Conservation (phyloP, 1,140 invertebrate genomes). For the Drosophila auraria region DNA sequence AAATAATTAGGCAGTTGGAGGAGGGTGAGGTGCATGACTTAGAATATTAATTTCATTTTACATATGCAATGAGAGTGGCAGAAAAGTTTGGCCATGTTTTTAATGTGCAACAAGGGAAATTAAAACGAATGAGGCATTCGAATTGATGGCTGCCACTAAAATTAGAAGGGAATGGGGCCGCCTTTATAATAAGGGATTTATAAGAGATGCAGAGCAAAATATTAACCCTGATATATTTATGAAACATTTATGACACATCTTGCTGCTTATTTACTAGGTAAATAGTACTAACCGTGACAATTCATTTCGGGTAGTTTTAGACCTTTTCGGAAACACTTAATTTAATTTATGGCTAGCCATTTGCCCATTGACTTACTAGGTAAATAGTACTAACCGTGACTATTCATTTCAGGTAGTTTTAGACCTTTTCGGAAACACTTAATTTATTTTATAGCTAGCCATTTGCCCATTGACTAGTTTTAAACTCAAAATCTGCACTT, state of each 20-base stretch:
- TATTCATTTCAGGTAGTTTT: not conserved
- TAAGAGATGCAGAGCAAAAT: not conserved
- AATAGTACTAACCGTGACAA: not conserved
- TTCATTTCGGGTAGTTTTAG: not conserved
- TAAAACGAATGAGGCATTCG: constrained; percentile 41
- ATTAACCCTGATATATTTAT: not conserved
- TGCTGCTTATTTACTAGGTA: not conserved
- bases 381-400: not conserved
- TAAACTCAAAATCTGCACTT: no score
- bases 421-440: no score
- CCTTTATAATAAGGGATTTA: not conserved
- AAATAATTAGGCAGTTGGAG: constrained; percentile 52
- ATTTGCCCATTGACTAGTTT: no score
- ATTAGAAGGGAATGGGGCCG: not conserved
- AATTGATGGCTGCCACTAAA: constrained; percentile 15
- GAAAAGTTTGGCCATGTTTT: constrained; percentile 24
- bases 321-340: no score
- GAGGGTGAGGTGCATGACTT: constrained; percentile 21
- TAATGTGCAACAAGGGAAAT: constrained; percentile 71
- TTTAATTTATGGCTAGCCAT: no score
- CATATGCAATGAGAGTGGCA: constrained; percentile 53
- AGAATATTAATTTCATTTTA: constrained; percentile 62
- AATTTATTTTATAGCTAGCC: no score
- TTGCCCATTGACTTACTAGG: no score
- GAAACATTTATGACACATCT: no score